Evolutionary conservation across 2,797 vertebrate genomes (phyloP), one percentile per base, ranked within the genome.

Genomic region (Acanthurus leucopareius): DNA sequence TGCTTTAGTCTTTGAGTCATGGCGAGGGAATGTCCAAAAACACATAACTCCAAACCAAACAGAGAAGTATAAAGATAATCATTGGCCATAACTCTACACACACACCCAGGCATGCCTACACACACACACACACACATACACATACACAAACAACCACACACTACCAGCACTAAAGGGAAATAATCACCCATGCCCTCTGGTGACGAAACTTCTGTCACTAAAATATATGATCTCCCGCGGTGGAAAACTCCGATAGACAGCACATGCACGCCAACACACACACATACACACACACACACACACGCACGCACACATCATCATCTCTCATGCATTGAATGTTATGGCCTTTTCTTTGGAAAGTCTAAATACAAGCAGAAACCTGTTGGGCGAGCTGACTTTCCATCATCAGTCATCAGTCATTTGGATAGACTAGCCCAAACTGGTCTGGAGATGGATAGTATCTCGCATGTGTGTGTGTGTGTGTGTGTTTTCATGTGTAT

Each of bases 351-450:
- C 84, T 85, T 89, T 84, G 40, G 75, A 85, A 87, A 83, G 77
- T 64, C 67, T 70, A 79, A 87, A 91, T 78, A 83, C 93, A 95
- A 90, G 93, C 93, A 94, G 86, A 82, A 94, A 94, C 94, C 91
- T 92, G 93, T 93, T 92, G 68, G 76, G 76, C 14, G 17, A 91
- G 88, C 75, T 89, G 77, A 86, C 87, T 92, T 86, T 86, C 84
- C 69, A 84, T 91, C 73, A 83, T 85, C 84, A 88, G 51, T 84
- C 89, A 88, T 92, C 89, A 86, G 66, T 92, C 89, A 90, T 85
- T 83, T 73, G 64, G 69, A 81, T 54, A 86, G 79, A 92, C 92
- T 47, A 85, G 92, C 85, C 83, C 64, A 84, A 92, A 92, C 93
- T 32, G 72, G 87, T 92, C 82, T 75, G 58, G 61, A 80, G 81